A percentile compares a stretch with the other conserved stretches of the same genome.
These are phyloP conservation scores for Thymallus thymallus DNA, from an alignment of 2,113 vertebrate genomes.

Conservation along the genomic window DNA sequence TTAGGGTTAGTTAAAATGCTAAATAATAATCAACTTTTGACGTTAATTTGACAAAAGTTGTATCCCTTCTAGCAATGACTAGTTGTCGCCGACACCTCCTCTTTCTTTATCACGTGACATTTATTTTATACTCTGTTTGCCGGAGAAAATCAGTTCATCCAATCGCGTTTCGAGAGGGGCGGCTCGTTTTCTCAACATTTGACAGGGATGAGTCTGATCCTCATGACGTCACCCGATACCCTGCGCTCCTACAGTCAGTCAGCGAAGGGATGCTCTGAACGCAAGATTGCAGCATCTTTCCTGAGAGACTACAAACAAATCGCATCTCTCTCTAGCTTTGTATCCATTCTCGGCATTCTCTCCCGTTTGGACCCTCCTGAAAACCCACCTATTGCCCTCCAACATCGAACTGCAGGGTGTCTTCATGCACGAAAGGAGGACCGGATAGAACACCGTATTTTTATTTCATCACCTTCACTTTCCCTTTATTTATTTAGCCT, in stretches of 20 bases:
- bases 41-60: too few relatives aligned
- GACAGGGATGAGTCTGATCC: constrained; percentile 43
- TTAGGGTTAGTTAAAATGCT: too few relatives aligned
- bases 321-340: constrained; percentile 51
- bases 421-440: constrained; percentile 58
- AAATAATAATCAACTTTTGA: too few relatives aligned
- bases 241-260: constrained; percentile 67
- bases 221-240: constrained; percentile 73
- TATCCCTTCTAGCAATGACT: too few relatives aligned
- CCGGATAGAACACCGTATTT: constrained; percentile 44
- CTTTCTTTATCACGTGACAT: constrained; percentile 55
- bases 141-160: constrained; percentile 52
- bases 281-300: constrained; percentile 79
- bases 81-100: constrained; percentile 15
- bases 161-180: constrained; percentile 56
- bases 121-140: constrained; percentile 32
- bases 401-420: constrained; percentile 40
- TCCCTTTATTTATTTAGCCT: constrained; percentile 43
- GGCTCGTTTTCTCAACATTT: constrained; percentile 37
- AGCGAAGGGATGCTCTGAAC: constrained; percentile 79
- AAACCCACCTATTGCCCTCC: constrained; percentile 37
- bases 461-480: constrained; percentile 36
- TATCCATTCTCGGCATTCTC: constrained; percentile 38
- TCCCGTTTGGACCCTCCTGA: constrained; percentile 48
- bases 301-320: constrained; percentile 57